phyloP scores from a whole-genome alignment of 2,888 invertebrate species.

The Aspidapion aeneum region DNA sequence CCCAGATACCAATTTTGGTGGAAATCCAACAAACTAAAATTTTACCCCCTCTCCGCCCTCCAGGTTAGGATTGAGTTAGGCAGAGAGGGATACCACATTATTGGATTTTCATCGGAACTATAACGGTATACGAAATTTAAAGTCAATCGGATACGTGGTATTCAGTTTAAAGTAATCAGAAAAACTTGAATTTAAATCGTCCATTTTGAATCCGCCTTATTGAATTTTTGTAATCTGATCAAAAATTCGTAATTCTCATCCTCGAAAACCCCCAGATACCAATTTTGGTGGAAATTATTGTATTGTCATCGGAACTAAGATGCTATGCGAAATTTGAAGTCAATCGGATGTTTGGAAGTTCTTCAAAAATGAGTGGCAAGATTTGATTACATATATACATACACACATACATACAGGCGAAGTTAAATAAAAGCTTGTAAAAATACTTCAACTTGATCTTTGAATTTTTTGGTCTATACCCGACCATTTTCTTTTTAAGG shows the following conservation, averaged over 20 bases:
- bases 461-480: too few species aligned
- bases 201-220: neutral
- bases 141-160: neutral
- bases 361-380: neutral
- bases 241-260: neutral
- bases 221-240: neutral
- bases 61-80: neutral
- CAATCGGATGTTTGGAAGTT: neutral
- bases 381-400: too few species aligned
- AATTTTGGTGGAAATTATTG: neutral
- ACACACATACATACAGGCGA: too few species aligned
- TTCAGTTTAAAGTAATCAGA: neutral
- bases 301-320: neutral
- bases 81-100: neutral
- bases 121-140: neutral
- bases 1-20: neutral
- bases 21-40: neutral
- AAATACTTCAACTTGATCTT: too few species aligned
- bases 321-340: neutral
- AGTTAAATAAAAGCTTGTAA: too few species aligned
- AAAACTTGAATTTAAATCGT: neutral
- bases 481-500: too few species aligned
- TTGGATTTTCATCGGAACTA: neutral
- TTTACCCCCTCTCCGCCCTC: neutral
- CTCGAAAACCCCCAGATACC: neutral